phyloP scores from a whole-genome alignment of 2,113 vertebrate genomes.

The Rana temporaria region DNA sequence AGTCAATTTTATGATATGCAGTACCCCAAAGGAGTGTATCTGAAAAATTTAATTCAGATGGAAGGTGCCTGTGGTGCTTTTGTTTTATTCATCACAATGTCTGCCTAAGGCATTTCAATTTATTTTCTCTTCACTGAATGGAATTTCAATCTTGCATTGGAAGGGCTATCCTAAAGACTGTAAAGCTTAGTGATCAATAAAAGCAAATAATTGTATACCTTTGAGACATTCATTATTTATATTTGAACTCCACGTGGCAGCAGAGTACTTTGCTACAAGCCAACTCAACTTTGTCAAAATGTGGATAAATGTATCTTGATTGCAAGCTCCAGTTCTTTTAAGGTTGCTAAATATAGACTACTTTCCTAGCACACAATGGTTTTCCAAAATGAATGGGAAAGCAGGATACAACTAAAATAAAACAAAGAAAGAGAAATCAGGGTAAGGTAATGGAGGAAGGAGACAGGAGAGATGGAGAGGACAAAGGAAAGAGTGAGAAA shows the following conservation, averaged over 20 bases:
- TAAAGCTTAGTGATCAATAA: slow-evolving; percentile 28
- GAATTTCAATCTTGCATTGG: slow-evolving; percentile 37
- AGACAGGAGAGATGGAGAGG: no score
- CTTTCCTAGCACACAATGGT: no score
- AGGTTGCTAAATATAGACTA: not conserved
- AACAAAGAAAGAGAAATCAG: no score
- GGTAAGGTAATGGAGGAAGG: no score
- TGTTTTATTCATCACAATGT: slow-evolving; percentile 48
- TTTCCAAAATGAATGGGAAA: no score
- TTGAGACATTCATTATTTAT: slow-evolving; percentile 46
- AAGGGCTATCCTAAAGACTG: slow-evolving; percentile 43
- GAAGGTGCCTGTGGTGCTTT: slow-evolving; percentile 40
- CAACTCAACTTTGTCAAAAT: slow-evolving; percentile 14
- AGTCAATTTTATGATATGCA: slow-evolving; percentile 31
- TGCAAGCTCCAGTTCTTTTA: not conserved
- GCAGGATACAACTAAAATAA: no score
- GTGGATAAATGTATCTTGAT: no score
- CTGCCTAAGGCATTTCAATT: slow-evolving; percentile 48
- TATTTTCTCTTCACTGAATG: slow-evolving; percentile 39
- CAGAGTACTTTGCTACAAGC: slow-evolving; percentile 8
- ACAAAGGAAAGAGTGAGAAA: no score
- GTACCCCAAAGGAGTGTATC: slow-evolving; percentile 21
- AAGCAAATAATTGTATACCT: slow-evolving; percentile 41
- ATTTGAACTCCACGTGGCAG: slow-evolving; percentile 4
- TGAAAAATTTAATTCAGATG: slow-evolving; percentile 49